Evolutionary conservation across 2,797 vertebrate species (phyloP).

Genomic region (Hydrocynus forskahlii): DNA sequence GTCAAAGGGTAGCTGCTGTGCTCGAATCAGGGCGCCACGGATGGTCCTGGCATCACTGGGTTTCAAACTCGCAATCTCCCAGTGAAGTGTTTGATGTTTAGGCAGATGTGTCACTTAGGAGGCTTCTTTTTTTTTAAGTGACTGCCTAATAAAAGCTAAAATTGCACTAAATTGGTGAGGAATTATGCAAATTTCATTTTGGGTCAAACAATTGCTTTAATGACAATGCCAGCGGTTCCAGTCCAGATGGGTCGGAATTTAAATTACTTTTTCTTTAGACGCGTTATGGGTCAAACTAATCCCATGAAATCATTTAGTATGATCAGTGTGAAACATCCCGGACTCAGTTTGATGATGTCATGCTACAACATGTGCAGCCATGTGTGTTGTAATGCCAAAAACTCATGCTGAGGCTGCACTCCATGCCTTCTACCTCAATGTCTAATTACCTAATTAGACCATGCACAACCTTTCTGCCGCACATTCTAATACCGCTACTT

Average conservation of each 20-base stretch:
- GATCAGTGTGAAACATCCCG: background rate
- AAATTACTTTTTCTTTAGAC: background rate
- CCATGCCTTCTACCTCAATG: background rate
- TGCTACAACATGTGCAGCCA: background rate
- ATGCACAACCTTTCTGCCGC: conserved; percentile 7
- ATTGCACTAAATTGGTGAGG: too few species aligned
- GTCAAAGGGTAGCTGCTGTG: too few species aligned
- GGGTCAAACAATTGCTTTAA: too few species aligned
- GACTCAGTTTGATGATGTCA: background rate
- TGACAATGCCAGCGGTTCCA: background rate
- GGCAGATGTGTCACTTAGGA: too few species aligned
- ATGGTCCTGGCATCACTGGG: too few species aligned
- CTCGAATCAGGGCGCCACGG: too few species aligned
- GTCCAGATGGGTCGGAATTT: background rate
- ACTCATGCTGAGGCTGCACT: background rate
- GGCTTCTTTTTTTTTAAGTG: too few species aligned
- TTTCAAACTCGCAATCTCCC: too few species aligned
- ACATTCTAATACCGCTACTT: background rate
- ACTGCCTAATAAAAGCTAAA: too few species aligned
- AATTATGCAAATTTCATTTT: too few species aligned
- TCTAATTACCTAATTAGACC: conserved; percentile 8
- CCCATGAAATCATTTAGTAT: background rate
- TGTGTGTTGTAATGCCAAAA: background rate
- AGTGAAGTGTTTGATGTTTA: too few species aligned
- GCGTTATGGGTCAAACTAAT: background rate